These are phyloP conservation scores for Darevskia nairensis DNA, from an alignment of 2,797 vertebrate genomes.

Conservation along the genomic window DNA sequence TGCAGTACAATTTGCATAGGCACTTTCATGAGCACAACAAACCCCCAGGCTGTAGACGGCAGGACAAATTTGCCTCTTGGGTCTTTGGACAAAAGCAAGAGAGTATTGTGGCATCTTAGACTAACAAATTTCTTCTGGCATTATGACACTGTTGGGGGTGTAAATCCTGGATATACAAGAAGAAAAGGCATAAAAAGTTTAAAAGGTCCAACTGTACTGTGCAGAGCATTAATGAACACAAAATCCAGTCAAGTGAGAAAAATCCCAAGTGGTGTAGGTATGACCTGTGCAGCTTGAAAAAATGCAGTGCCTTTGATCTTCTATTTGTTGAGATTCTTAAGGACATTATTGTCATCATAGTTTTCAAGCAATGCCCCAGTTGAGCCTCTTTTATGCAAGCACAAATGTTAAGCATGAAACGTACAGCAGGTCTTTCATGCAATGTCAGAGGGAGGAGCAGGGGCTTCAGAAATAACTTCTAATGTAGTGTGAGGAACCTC, in stretches of 20 bases:
- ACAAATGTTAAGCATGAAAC: background rate
- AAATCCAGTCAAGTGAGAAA: background rate
- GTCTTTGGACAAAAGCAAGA: background rate
- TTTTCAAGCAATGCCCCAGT: background rate
- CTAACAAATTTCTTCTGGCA: background rate
- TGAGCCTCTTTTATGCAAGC: background rate
- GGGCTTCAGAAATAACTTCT: background rate
- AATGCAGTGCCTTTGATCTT: background rate
- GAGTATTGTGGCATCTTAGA: background rate
- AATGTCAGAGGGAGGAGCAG: background rate
- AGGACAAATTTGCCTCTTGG: background rate
- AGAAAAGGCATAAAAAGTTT: background rate
- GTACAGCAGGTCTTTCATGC: background rate
- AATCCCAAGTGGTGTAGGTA: background rate
- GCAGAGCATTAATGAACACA: background rate
- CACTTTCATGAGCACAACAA: too few relatives aligned
- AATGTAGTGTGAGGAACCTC: background rate
- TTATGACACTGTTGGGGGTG: background rate
- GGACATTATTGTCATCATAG: background rate
- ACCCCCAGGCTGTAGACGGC: background rate
- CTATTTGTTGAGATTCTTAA: background rate
- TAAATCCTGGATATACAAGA: background rate
- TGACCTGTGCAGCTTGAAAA: background rate
- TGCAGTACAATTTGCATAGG: too few relatives aligned
- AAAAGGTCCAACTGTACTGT: background rate